Evolutionary conservation across 1,140 invertebrate genomes (phyloP), one percentile per base, ranked within the genome.

Genomic region (Dufourea novaeangliae): DNA sequence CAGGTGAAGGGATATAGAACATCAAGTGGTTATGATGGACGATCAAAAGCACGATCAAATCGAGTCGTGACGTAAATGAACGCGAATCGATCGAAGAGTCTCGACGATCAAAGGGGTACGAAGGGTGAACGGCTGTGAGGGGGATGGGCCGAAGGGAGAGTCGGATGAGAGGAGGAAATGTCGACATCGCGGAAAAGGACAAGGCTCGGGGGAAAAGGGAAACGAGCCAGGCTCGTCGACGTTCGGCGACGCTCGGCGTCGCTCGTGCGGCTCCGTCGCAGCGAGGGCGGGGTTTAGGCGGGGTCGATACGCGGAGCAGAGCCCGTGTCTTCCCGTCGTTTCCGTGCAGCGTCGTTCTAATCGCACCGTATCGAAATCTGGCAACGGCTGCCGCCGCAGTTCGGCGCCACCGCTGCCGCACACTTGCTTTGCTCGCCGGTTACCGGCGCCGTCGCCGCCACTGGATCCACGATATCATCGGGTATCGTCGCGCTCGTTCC

Each of bases 241-340:
- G 82, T 56, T 62, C 83, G 82, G 32, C 78, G 68, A 81, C 82
- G 82, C 59, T 84, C 82, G 82, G 72, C 73, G 83, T 78, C 74
- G 79, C n/a, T 85, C 83, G 83, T 85, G 79, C 61, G 72, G 34
- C 61, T 83, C 84, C 90, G 88, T 68, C 32, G 39, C 34, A 80
- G 74, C 85, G 76, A 90, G 90, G n/a, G 90, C 90, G 90, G 90
- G 88, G 89, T 89, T 90, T 91, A 91, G 90, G 90, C 90, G 90
- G 90, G 90, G 90, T 91, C 90, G 90, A 91, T 91, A 91, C 88
- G 59, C 59, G 79, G 63, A 39, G n/a, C 76, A 79, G 79, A 79
- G 75, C 76, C n/a, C 87, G 85, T 70, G 72, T 83, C 85, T 87
- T 89, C 84, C 80, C 80, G 75, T 86, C 82, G 86, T 85, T 87